Percentiles rank a stretch among this genome's conserved stretches.
phyloP scores from a whole-genome alignment of 2,888 invertebrate genomes.

The Stegana nigrithorax region DNA sequence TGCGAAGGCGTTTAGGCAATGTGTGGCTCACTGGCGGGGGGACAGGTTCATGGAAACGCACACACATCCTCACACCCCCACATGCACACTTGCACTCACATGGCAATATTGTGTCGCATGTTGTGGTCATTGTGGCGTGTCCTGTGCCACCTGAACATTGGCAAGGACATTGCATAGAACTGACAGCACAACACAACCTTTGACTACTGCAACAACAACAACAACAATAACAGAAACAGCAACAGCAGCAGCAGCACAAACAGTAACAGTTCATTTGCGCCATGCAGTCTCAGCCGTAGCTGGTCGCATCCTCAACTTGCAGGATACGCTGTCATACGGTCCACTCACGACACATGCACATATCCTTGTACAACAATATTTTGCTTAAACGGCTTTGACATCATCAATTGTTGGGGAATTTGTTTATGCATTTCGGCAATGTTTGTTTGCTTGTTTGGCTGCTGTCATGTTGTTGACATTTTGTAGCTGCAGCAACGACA shows the following conservation, averaged over 20 bases:
- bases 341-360: background rate
- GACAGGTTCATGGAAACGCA: background rate
- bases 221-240: too few relatives aligned
- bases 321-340: background rate
- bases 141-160: too few relatives aligned
- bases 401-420: constrained; percentile 15
- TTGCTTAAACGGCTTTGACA: constrained; percentile 9
- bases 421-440: constrained; percentile 12
- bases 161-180: background rate
- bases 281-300: background rate
- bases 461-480: constrained; percentile 58
- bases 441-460: constrained; percentile 41
- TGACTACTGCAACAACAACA: too few relatives aligned
- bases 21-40: too few relatives aligned
- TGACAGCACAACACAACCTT: too few relatives aligned
- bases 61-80: background rate
- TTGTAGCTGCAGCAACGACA: constrained; percentile 39
- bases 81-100: background rate
- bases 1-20: background rate
- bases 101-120: background rate
- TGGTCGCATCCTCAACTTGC: background rate
- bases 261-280: background rate
- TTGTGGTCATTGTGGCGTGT: background rate
- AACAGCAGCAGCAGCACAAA: too few relatives aligned
- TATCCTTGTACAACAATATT: background rate